These are phyloP conservation scores for Xerus inauris DNA, from an alignment of 2,113 vertebrate species.

Conservation along the genomic window DNA sequence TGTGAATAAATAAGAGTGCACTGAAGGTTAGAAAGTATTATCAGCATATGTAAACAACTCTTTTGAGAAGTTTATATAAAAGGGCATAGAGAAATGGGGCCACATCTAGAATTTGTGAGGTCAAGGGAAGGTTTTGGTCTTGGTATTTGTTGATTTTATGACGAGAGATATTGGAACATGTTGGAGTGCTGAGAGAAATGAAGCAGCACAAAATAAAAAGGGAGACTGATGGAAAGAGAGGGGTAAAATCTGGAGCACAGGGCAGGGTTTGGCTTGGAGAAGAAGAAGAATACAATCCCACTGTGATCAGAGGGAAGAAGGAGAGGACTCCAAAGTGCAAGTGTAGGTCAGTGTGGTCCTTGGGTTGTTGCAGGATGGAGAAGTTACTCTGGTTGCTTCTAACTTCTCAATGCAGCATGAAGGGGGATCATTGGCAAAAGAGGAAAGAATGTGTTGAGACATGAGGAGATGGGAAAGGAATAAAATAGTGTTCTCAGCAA, in stretches of 20 bases:
- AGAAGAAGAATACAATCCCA: not conserved
- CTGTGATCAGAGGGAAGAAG: not conserved
- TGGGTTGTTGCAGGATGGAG: not conserved
- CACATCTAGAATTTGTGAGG: not conserved
- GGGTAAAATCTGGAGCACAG: not conserved
- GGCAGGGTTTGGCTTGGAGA: not conserved
- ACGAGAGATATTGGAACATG: not conserved
- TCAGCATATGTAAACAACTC: not conserved
- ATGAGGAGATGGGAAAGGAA: not conserved
- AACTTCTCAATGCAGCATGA: not conserved
- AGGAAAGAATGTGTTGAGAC: not conserved
- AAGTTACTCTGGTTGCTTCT: not conserved
- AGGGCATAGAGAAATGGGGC: not conserved
- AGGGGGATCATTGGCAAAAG: not conserved
- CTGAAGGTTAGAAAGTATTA: not conserved
- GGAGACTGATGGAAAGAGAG: not conserved
- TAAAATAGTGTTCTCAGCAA: not conserved
- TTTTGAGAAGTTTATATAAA: not conserved
- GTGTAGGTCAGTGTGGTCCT: not conserved
- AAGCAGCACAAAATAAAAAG: not conserved
- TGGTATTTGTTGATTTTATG: constrained; percentile 42
- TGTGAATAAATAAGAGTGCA: constrained; percentile 3
- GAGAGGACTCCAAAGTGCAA: not conserved
- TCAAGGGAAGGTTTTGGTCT: constrained; percentile 32
- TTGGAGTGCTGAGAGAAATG: not conserved